Percentiles rank a stretch among this genome's conserved stretches.
These are phyloP conservation scores for Lampris incognitus DNA, from an alignment of 2,113 vertebrate genomes.

Conservation along the genomic window DNA sequence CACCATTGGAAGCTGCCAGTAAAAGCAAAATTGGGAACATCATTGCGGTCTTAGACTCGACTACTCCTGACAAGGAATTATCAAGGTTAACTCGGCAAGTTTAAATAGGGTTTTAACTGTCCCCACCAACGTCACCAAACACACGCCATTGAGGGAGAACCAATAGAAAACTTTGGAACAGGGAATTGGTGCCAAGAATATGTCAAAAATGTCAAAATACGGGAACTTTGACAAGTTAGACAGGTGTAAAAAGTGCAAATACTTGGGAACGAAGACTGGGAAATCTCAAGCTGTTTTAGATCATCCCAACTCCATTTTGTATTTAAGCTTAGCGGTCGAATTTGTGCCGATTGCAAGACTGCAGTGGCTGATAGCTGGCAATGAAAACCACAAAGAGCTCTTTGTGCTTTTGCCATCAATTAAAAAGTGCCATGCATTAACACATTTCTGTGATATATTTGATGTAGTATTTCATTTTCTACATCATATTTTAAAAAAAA, in stretches of 20 bases:
- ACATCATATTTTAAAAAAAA: no score
- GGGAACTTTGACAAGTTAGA: neutral
- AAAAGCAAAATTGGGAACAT: conserved; percentile 15
- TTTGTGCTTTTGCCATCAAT: no score
- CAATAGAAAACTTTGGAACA: neutral
- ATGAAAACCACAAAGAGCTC: no score
- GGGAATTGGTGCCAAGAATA: neutral
- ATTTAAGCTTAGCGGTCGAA: no score
- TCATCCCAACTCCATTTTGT: no score
- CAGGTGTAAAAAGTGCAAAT: conserved; percentile 13
- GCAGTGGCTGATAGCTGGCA: no score
- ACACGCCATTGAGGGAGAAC: neutral
- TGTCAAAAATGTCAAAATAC: neutral
- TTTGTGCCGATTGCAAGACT: no score
- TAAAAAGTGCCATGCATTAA: no score
- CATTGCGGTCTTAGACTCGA: neutral
- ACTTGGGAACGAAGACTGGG: neutral
- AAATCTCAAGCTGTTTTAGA: conserved; percentile 8
- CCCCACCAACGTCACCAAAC: neutral
- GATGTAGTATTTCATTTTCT: no score
- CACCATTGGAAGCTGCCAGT: neutral
- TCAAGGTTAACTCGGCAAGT: neutral
- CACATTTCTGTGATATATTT: no score
- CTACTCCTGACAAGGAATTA: neutral
- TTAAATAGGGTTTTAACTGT: neutral